A percentile compares a stretch with the other conserved stretches of the same genome.
Conservation (phyloP, 1,140 invertebrate genomes). For the Chironomus striatipennis region DNA sequence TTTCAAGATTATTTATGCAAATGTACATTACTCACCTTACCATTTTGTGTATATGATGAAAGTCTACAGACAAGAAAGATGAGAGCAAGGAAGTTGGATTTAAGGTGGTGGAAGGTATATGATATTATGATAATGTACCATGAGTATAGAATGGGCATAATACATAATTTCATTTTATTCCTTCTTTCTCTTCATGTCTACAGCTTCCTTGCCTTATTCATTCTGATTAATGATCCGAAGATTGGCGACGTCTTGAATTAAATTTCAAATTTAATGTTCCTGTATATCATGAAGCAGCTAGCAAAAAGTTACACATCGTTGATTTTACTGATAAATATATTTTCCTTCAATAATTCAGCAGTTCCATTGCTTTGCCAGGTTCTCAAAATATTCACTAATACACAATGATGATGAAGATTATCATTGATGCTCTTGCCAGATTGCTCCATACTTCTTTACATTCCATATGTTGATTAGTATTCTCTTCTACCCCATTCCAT, state of each 20-base stretch:
- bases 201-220: neutral
- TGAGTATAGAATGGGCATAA: neutral
- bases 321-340: neutral
- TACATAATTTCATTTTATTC: neutral
- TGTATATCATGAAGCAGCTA: neutral
- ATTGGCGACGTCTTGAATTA: conserved; percentile 20
- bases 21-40: conserved; percentile 17
- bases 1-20: conserved; percentile 19
- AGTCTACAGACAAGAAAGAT: neutral
- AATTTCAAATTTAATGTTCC: conserved; percentile 9
- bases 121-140: too few relatives aligned
- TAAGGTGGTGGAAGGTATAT: too few relatives aligned
- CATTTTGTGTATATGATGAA: neutral
- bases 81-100: too few relatives aligned
- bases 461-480: conserved; percentile 47
- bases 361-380: too few relatives aligned
- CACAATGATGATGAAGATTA: neutral
- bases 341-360: too few relatives aligned
- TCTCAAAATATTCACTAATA: neutral
- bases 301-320: neutral
- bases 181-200: neutral
- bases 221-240: conserved; percentile 7
- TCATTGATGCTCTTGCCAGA: conserved; percentile 11
- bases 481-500: conserved; percentile 17
- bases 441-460: conserved; percentile 58